phyloP scores from a whole-genome alignment of 2,113 vertebrate genomes.

The Trichechus manatus region DNA sequence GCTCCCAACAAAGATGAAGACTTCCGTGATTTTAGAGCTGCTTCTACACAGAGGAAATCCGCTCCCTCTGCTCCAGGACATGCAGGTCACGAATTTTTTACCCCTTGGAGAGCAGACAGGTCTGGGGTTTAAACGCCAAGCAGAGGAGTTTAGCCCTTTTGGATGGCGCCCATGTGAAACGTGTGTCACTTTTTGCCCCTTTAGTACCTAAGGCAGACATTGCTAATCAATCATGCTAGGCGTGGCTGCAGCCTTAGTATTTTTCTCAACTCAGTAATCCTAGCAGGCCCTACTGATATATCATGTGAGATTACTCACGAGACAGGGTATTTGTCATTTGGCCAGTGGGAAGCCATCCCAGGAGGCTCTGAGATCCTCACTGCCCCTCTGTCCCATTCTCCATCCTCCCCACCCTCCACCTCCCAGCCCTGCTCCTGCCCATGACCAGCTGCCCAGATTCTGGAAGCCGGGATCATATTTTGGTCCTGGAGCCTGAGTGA shows the following conservation, averaged over 20 bases:
- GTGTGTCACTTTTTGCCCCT: neutral
- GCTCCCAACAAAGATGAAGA: neutral
- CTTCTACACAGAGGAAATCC: neutral
- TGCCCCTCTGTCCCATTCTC: neutral
- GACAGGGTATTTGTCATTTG: no score
- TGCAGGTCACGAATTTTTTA: neutral
- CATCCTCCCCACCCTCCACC: no score
- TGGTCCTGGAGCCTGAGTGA: neutral
- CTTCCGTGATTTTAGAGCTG: neutral
- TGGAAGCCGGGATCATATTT: neutral
- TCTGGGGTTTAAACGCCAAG: neutral
- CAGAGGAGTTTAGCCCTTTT: neutral
- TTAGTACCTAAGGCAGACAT: neutral
- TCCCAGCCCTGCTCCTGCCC: no score
- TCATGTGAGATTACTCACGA: neutral
- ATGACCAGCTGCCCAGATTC: neutral
- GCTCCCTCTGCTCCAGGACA: neutral
- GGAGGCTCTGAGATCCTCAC: neutral
- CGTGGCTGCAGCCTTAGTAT: neutral
- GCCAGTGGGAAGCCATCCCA: neutral
- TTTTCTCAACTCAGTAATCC: neutral
- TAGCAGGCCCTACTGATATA: neutral
- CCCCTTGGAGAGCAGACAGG: neutral
- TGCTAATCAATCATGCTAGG: neutral
- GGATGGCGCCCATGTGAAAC: neutral